phyloP scores from a whole-genome alignment of 2,888 invertebrate species.

The Pycnomerus fuliginosus region DNA sequence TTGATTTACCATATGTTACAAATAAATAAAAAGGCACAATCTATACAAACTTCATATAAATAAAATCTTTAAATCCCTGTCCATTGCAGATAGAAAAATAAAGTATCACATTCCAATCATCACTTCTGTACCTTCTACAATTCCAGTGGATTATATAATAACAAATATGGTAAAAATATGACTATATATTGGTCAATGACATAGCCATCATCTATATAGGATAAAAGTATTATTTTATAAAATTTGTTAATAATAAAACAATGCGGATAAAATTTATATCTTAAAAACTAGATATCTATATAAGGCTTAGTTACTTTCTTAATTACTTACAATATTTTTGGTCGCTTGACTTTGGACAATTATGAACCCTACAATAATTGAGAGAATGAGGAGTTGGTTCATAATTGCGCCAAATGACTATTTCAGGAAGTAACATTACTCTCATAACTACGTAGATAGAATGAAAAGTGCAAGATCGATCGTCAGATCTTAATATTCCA shows the following conservation, averaged over 20 bases:
- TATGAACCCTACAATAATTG: conserved; percentile 23
- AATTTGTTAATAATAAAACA: conserved; percentile 1
- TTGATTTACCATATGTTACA: conserved; percentile 38
- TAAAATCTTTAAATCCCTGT: conserved; percentile 41
- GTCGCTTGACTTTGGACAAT: conserved; percentile 43
- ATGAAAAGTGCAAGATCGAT: conserved; percentile 17
- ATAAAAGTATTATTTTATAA: not conserved
- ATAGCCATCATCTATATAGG: no score
- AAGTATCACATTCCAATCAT: conserved; percentile 51
- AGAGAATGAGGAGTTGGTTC: conserved; percentile 12
- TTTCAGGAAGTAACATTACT: conserved; percentile 18
- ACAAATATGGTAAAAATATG: no score
- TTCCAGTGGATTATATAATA: conserved; percentile 10
- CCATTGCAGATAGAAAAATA: conserved; percentile 49
- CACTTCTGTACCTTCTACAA: conserved; percentile 30
- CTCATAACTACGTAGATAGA: conserved; percentile 19
- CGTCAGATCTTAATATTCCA: conserved; percentile 17
- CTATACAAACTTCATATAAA: conserved; percentile 47
- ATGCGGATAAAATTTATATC: conserved; percentile 23
- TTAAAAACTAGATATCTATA: conserved; percentile 45
- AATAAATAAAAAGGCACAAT: conserved; percentile 53
- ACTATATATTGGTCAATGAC: conserved; percentile 35
- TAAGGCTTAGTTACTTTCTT: conserved; percentile 51
- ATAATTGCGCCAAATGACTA: conserved; percentile 25
- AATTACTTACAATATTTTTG: conserved; percentile 45